Percentiles rank a stretch among this genome's conserved stretches.
Evolutionary conservation across 2,797 vertebrate genomes (phyloP).

Genomic region (Oryzias sinensis): DNA sequence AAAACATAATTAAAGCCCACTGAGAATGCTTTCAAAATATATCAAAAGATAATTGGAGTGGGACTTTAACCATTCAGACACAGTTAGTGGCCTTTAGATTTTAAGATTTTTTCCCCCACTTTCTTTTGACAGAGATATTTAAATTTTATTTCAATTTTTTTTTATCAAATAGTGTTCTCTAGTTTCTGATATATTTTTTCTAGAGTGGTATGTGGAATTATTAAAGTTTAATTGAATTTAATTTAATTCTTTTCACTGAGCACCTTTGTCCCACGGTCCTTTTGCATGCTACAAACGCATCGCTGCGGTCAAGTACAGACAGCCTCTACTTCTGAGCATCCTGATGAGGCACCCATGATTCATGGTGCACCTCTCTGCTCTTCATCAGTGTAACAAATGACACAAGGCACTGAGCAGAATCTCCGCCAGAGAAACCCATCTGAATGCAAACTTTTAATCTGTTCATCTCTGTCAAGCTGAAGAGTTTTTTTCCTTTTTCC

Average conservation of each 20-base stretch:
- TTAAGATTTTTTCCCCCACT: no score
- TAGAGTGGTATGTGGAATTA: no score
- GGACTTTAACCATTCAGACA: no score
- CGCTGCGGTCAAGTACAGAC: slow-evolving; percentile 43
- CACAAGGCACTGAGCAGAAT: slow-evolving; percentile 52
- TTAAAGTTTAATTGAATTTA: not conserved
- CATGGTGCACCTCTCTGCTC: slow-evolving; percentile 63
- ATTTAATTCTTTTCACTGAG: slow-evolving; percentile 12
- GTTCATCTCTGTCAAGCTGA: slow-evolving; percentile 62
- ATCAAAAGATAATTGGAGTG: no score
- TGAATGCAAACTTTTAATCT: slow-evolving; percentile 62
- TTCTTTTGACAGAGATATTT: no score
- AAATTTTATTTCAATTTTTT: no score
- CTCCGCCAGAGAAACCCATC: slow-evolving; percentile 66
- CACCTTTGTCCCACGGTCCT: not conserved
- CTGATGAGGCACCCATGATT: slow-evolving; percentile 63
- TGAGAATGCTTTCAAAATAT: no score
- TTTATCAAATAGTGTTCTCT: no score
- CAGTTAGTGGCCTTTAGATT: no score
- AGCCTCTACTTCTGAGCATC: slow-evolving; percentile 52
- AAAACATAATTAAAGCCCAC: no score
- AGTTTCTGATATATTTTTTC: no score
- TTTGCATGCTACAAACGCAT: slow-evolving; percentile 33
- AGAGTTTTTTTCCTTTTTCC: slow-evolving; percentile 52
- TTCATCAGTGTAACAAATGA: slow-evolving; percentile 78